Base-by-base conservation (phyloP, 2,113 vertebrate genomes). In the Chascanopsetta lugubris region DNA sequence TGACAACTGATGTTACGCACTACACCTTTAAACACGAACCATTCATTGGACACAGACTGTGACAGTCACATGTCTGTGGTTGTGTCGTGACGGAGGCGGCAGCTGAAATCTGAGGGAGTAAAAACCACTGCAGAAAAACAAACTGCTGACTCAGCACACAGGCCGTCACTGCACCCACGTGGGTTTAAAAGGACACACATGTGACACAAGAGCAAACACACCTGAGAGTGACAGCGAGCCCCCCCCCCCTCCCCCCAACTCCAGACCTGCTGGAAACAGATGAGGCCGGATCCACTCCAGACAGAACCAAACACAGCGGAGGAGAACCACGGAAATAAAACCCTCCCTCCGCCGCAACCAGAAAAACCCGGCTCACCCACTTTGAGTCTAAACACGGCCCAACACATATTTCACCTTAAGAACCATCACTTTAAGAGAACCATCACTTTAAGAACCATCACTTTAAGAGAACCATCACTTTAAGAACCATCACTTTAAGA, bases 241-340 rank as follows among this genome's bases (percentile, higher is more conserved):
- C 53, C 57, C 46, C 66, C 58, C 49, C 70, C 32, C 29, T 54
- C 46, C 66, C 58, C 49, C 70, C 32, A 25, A 45, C 42, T 32
- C 26, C 6, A 38, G 63, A 77, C 9, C 70, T 80, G 82, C 63
- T 71, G 42, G 29, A 78, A 86, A 77, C 75, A 79, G 80, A 83
- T 78, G 82, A 67, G 17, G 1, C 3, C 50, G 17, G 21, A 40
- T 43, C 27, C 58, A 58, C 50, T 74, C 13, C 8, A 65, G 34
- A 49, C 17, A 20, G 38, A 63, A 43, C 13, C n/a, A 57, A 66
- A 66, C 8, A 47, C 32, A 53, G 32, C 2, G 4, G 6, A 43
- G 25, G 13, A 40, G 8, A 67, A 30, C 11, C 2, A 18, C 2
- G 5, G 8, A 46, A 43, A 20, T 8, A 54, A 34, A 61, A 21